Evolutionary conservation across 2,797 vertebrate species (phyloP).

Genomic region (Strix occidentalis): DNA sequence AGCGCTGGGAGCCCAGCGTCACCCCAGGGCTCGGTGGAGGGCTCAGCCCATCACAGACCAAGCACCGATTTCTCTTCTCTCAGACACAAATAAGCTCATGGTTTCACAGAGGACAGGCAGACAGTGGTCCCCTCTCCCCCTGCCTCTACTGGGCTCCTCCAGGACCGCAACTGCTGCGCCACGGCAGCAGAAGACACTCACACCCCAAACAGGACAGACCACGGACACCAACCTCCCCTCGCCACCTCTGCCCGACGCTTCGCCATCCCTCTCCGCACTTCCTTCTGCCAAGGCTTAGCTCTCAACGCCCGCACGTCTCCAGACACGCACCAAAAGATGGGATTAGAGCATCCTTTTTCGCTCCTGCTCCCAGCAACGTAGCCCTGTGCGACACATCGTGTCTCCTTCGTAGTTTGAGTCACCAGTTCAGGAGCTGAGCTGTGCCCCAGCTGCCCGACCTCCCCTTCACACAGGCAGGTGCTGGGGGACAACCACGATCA

Average conservation of each 20-base stretch:
- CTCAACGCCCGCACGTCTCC: rapidly evolving
- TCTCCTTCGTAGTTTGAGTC: not conserved
- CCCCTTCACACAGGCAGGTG: not conserved
- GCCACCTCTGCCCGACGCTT: not conserved
- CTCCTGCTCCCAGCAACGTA: not conserved
- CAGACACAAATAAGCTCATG: not conserved
- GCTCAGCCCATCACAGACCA: not conserved
- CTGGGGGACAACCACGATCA: not conserved
- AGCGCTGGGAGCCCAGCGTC: not conserved
- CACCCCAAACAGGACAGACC: rapidly evolving
- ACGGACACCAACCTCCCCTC: not conserved
- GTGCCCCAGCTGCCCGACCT: not conserved
- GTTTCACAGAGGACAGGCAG: not conserved
- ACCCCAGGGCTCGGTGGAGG: not conserved
- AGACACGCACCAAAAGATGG: rapidly evolving
- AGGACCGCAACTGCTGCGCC: rapidly evolving
- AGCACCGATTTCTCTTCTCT: not conserved
- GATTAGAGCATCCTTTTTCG: rapidly evolving
- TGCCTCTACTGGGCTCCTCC: not conserved
- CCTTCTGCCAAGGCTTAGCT: not conserved
- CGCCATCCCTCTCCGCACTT: not conserved
- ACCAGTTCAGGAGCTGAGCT: not conserved
- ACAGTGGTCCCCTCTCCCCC: too few relatives aligned
- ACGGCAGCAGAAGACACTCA: not conserved
- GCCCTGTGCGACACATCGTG: rapidly evolving